Conservation (phyloP, 2,113 vertebrate genomes). For the Poecilia latipinna region DNA sequence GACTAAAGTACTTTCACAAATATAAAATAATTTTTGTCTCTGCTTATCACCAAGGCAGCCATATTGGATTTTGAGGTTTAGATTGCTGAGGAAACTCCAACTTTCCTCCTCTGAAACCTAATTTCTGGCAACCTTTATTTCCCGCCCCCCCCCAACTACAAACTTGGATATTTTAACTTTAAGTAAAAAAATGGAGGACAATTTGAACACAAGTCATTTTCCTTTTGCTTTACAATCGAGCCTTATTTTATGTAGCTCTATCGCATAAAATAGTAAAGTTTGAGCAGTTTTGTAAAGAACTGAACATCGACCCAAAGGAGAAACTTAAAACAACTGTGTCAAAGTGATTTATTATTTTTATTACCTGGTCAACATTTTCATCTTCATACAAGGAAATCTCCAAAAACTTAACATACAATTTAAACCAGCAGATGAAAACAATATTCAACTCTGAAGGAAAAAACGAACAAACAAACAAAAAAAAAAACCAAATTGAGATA, state of each 20-base stretch:
- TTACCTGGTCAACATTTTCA: conserved; percentile 64
- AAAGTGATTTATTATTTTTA: conserved; percentile 69
- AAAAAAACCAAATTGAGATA: neutral
- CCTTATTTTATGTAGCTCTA: no score
- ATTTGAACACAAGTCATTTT: no score
- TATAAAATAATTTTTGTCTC: neutral
- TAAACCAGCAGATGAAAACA: conserved; percentile 53
- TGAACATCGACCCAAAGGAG: neutral
- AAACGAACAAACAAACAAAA: neutral
- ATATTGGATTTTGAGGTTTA: neutral
- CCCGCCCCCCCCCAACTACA: no score
- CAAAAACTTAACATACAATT: conserved; percentile 61
- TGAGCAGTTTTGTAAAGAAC: neutral
- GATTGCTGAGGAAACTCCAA: neutral
- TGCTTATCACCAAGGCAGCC: neutral
- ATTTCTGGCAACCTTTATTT: no score
- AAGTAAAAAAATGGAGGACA: no score
- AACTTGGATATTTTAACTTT: no score
- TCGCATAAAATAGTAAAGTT: no score
- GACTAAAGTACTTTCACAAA: neutral
- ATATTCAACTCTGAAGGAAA: conserved; percentile 11
- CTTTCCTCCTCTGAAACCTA: no score
- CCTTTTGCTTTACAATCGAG: neutral
- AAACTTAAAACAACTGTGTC: conserved; percentile 37
- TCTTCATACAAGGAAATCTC: conserved; percentile 53